These are phyloP conservation scores for Chaetodon trifasciatus DNA, from an alignment of 2,797 vertebrate genomes.

Conservation along the genomic window DNA sequence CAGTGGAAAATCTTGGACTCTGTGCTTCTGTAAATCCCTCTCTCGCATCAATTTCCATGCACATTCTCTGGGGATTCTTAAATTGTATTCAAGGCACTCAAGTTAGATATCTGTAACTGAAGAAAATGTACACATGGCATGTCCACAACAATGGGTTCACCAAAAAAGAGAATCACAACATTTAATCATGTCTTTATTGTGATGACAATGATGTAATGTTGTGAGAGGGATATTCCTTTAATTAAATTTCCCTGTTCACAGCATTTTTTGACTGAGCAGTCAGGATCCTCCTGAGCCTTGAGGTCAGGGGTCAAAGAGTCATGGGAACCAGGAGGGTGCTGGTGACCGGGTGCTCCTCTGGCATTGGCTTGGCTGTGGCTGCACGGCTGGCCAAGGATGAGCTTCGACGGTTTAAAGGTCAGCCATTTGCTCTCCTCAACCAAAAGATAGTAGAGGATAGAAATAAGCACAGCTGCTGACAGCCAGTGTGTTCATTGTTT, in stretches of 20 bases:
- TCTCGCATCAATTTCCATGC: neutral
- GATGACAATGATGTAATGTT: neutral
- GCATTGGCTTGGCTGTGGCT: constrained; percentile 84
- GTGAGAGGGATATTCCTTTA: neutral
- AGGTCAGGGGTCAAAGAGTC: constrained; percentile 37
- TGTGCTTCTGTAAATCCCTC: neutral
- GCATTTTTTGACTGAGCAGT: neutral
- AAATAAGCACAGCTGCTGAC: constrained; percentile 16
- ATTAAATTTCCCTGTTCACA: neutral
- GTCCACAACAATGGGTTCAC: neutral
- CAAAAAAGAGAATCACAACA: neutral
- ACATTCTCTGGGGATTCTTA: neutral
- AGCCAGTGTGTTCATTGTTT: constrained; percentile 28
- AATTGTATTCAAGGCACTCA: neutral
- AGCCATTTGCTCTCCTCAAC: constrained; percentile 27
- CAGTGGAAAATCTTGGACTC: neutral
- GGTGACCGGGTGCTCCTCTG: constrained; percentile 83
- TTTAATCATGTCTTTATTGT: neutral
- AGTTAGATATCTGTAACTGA: rapidly evolving
- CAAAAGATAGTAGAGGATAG: neutral
- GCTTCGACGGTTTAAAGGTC: constrained; percentile 84
- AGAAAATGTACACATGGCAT: neutral
- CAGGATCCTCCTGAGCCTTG: constrained; percentile 10
- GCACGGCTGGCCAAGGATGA: constrained; percentile 81
- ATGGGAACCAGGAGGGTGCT: constrained; percentile 81